Evolutionary conservation across 2,113 vertebrate genomes (phyloP), one percentile per base, ranked within the genome.

Genomic region (Strigops habroptila): DNA sequence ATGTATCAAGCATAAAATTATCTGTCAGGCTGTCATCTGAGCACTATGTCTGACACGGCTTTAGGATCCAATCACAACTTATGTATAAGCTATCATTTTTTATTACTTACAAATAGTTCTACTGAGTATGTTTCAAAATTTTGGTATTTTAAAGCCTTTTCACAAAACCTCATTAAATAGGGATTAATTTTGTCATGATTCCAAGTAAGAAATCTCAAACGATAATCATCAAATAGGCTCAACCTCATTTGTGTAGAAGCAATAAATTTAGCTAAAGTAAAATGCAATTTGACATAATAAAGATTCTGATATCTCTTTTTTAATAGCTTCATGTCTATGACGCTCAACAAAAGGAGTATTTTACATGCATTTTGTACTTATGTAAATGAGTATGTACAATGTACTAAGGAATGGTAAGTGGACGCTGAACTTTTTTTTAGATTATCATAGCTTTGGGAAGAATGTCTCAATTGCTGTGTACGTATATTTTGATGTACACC

Each of bases 1-100:
- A 48, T 35, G 30, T 43, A 63, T 90, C 65, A 82, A 83, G 37
- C 28, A 53, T 67, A 86, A 95, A 88, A 73, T 90, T 71, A 64
- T 70, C 37, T 84, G 93, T 84, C 90, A 90, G 8, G 62, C 37
- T 93, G 69, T 95, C 77, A 62, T 84, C 15, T 68, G 51, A 95
- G 53, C 49, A 46, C 71, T 94, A 41, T 91, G 93, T 90, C 60
- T 95, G 84, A 93, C 41, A 86, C 81, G 67, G 41, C 62, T 91
- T 84, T 91, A 90, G 93, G 89, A 95, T 68, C 30, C 46, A 51
- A 83, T 93, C 68, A 74, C 35, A 89, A 77, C 39, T 85, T 95
- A 79, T 84, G 95, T 87, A 76, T 88, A 86, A 96, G n/a, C 57
- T 77, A 87, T 94, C 55, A 93, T 73, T 91, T 94, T 81, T 86